Evolutionary conservation across 1,140 invertebrate species (phyloP).

Genomic region (Leucophenga varia): DNA sequence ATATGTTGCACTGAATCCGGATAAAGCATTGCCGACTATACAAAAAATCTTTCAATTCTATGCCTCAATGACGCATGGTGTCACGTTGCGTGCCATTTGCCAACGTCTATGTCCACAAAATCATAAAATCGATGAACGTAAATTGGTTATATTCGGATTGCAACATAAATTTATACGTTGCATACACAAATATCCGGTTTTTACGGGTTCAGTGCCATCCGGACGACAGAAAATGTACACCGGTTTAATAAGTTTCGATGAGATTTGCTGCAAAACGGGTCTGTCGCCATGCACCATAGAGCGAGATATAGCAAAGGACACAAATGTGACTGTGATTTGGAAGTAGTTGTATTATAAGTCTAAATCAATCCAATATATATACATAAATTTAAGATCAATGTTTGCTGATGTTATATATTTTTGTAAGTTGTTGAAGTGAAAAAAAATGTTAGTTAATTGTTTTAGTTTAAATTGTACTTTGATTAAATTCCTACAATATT

Average conservation of each 20-base stretch:
- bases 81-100: slow-evolving; percentile 83
- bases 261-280: slow-evolving; percentile 87
- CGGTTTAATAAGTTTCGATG: slow-evolving; percentile 78
- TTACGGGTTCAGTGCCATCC: slow-evolving; percentile 56
- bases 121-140: slow-evolving; percentile 74
- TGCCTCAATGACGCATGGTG: slow-evolving; percentile 80
- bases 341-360: slow-evolving; percentile 62
- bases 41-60: slow-evolving; percentile 80
- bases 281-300: slow-evolving; percentile 78
- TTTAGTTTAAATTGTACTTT: too few relatives aligned
- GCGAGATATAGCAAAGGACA: slow-evolving; percentile 82
- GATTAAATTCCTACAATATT: too few relatives aligned
- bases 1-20: slow-evolving; percentile 63
- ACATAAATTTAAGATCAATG: too few relatives aligned
- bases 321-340: slow-evolving; percentile 81
- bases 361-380: too few relatives aligned
- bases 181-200: slow-evolving; percentile 73
- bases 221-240: slow-evolving; percentile 72
- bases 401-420: too few relatives aligned
- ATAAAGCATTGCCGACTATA: slow-evolving; percentile 61
- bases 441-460: too few relatives aligned
- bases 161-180: slow-evolving; percentile 82
- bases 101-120: slow-evolving; percentile 60
- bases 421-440: too few relatives aligned
- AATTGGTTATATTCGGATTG: slow-evolving; percentile 87